Evolutionary conservation across 2,888 invertebrate genomes (phyloP).

Genomic region (Cyclophora punctaria): DNA sequence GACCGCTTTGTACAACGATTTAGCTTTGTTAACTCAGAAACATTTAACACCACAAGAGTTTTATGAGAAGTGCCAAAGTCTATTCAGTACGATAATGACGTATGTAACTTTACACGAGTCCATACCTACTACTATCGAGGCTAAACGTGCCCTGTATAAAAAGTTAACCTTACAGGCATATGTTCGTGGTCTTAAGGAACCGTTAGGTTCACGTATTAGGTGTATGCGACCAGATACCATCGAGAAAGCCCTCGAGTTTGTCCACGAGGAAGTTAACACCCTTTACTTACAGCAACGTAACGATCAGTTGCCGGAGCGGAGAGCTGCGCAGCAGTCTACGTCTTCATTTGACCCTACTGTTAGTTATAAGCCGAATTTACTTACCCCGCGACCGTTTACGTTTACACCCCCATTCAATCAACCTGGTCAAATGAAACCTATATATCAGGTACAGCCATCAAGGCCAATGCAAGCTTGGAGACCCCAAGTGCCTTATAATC

Average conservation of each 20-base stretch:
- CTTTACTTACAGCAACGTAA: not conserved
- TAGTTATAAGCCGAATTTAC: not conserved
- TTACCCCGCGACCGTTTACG: not conserved
- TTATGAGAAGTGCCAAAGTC: conserved; percentile 7
- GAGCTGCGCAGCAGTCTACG: not conserved
- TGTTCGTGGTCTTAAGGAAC: conserved; percentile 12
- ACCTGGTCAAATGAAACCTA: not conserved
- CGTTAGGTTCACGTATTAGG: conserved; percentile 11
- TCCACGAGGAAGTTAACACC: not conserved
- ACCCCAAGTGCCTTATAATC: not conserved
- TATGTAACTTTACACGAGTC: conserved; percentile 12
- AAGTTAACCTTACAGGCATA: conserved; percentile 15
- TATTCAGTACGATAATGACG: conserved; percentile 9
- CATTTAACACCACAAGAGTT: conserved; percentile 7
- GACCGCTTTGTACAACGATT: conserved; percentile 16
- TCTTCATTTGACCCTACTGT: not conserved
- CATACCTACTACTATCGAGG: conserved; percentile 6
- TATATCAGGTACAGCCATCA: not conserved
- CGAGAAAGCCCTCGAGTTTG: not conserved
- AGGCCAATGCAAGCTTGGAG: not conserved
- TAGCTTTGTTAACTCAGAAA: conserved; percentile 8
- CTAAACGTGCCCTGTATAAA: conserved; percentile 10
- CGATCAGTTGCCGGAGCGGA: not conserved
- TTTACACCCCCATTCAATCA: not conserved
- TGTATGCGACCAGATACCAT: conserved; percentile 12